These are phyloP conservation scores for Leptinotarsa defecta DNA, from an alignment of 1,140 invertebrate species.

Conservation along the genomic window DNA sequence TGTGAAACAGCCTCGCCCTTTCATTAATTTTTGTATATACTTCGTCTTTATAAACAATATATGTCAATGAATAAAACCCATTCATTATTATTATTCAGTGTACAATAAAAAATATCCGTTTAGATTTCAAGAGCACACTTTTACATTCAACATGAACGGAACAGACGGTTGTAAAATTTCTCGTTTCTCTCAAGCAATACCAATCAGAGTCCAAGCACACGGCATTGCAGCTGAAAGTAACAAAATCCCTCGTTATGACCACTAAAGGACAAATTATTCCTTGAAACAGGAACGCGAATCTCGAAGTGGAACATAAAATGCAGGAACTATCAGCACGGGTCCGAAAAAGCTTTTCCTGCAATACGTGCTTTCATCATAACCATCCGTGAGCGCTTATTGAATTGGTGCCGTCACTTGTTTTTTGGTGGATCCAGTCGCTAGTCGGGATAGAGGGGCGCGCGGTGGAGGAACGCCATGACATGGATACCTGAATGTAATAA, in stretches of 20 bases:
- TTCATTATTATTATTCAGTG: too few relatives aligned
- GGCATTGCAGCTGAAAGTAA: background rate
- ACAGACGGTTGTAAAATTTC: background rate
- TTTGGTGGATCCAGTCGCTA: conserved; percentile 1
- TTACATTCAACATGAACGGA: too few relatives aligned
- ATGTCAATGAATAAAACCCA: too few relatives aligned
- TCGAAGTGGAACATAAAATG: conserved; percentile 6
- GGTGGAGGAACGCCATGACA: background rate
- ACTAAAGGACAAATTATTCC: conserved; percentile 6
- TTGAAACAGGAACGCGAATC: background rate
- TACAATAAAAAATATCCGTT: too few relatives aligned
- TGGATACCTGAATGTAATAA: conserved; percentile 8
- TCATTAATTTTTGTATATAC: too few relatives aligned
- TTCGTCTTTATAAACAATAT: too few relatives aligned
- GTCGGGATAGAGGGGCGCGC: background rate
- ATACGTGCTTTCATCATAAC: conserved; percentile 8
- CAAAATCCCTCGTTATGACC: background rate
- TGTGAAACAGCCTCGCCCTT: too few relatives aligned
- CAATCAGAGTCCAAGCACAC: background rate
- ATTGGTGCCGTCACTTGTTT: conserved; percentile 5
- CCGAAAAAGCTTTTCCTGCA: conserved; percentile 5
- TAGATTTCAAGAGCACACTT: too few relatives aligned
- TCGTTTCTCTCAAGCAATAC: background rate
- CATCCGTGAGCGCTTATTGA: conserved; percentile 7
- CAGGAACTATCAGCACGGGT: background rate